phyloP scores from a whole-genome alignment of 2,113 vertebrate species.

The Lonchura striata region DNA sequence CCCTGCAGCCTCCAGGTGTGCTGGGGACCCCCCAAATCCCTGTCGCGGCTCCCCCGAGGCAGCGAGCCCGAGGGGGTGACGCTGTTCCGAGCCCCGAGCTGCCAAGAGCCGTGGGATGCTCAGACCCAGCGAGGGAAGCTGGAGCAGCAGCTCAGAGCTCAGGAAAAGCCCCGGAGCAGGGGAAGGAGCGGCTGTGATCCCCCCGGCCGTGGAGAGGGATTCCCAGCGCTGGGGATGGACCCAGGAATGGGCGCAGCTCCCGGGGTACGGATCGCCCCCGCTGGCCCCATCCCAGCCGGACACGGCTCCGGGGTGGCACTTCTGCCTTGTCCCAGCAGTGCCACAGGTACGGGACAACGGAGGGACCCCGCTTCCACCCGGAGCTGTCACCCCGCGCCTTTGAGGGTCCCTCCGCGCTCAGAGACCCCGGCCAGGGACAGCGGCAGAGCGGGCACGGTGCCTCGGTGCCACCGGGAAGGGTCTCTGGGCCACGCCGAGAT shows the following conservation, averaged over 20 bases:
- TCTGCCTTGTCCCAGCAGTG: accelerated
- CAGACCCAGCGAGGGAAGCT: neutral
- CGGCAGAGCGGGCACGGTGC: neutral
- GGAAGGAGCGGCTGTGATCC: neutral
- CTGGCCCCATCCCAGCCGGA: neutral
- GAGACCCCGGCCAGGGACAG: neutral
- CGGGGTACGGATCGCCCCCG: accelerated
- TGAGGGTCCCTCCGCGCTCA: accelerated
- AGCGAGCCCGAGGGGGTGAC: too few relatives aligned
- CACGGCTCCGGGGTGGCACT: neutral
- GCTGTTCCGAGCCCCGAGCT: neutral
- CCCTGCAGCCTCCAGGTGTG: accelerated
- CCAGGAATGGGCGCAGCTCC: accelerated
- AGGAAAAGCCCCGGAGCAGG: accelerated
- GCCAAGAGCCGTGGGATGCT: neutral
- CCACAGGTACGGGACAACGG: accelerated
- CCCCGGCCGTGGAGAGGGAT: accelerated
- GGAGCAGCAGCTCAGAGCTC: neutral
- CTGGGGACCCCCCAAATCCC: neutral
- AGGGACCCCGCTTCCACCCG: neutral
- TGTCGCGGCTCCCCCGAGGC: neutral
- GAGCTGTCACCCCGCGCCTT: neutral
- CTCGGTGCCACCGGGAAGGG: neutral
- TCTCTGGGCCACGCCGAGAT: accelerated
- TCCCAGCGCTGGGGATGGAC: neutral